phyloP scores from a whole-genome alignment of 2,113 vertebrate genomes.

The Fulica atra region DNA sequence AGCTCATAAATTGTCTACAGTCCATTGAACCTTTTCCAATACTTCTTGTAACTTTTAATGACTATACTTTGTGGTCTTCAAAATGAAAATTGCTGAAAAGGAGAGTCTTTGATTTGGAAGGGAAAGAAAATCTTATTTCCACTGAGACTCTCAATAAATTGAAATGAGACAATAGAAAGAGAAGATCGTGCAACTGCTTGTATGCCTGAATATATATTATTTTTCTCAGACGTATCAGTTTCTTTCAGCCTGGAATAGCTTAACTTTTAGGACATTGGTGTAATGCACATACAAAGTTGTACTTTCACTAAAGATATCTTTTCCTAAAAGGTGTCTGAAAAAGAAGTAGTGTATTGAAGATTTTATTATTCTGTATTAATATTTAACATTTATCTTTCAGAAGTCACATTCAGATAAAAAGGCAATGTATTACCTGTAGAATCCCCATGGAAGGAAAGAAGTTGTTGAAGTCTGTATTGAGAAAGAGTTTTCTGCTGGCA shows the following conservation, averaged over 20 bases:
- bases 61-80: neutral
- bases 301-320: neutral
- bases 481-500: slow-evolving; percentile 61
- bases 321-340: neutral
- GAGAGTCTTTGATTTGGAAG: neutral
- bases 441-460: neutral
- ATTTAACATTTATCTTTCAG: neutral
- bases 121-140: neutral
- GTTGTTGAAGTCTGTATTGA: neutral
- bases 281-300: neutral
- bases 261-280: neutral
- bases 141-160: neutral
- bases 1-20: neutral
- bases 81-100: neutral
- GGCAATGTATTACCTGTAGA: neutral
- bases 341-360: neutral
- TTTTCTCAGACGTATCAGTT: neutral
- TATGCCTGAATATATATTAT: neutral
- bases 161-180: neutral
- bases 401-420: neutral
- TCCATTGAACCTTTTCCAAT: neutral
- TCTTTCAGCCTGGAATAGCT: neutral
- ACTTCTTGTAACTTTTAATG: neutral
- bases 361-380: neutral
- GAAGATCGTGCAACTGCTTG: neutral